A percentile compares a stretch with the other conserved stretches of the same genome.
Conservation (phyloP, 2,797 vertebrate genomes). For the Fundulus diaphanus region DNA sequence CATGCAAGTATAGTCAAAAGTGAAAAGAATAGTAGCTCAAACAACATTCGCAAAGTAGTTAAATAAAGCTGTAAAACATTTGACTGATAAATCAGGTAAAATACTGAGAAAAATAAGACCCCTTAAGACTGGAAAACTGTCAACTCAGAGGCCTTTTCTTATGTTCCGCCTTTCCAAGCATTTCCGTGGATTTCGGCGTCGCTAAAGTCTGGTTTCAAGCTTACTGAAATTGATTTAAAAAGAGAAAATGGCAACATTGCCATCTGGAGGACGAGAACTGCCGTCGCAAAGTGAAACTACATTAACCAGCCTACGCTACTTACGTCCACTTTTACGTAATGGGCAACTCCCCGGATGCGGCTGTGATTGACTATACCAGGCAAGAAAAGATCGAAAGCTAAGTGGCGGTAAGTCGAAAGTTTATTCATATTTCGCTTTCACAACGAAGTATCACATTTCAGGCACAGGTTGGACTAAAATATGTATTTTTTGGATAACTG, state of each 20-base stretch:
- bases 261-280: slow-evolving; percentile 48
- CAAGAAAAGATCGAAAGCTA: slow-evolving; percentile 76
- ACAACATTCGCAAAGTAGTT: neutral
- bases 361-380: slow-evolving; percentile 79
- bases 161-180: neutral
- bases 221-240: neutral
- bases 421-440: slow-evolving; percentile 32
- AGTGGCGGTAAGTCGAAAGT: slow-evolving; percentile 82
- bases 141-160: neutral
- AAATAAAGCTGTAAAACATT: neutral
- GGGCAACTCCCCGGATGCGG: slow-evolving; percentile 83
- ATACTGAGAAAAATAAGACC: neutral
- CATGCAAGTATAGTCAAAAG: neutral
- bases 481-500: neutral
- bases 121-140: neutral
- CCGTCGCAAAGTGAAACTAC: slow-evolving; percentile 55
- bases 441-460: neutral
- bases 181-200: neutral
- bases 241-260: slow-evolving; percentile 20
- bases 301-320: slow-evolving; percentile 48
- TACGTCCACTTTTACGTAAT: slow-evolving; percentile 62
- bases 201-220: neutral
- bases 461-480: neutral
- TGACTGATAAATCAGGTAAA: neutral
- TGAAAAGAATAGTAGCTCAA: neutral